Evolutionary conservation across 2,113 vertebrate species (phyloP), one percentile per base, ranked within the genome.

Genomic region (Oncorhynchus masou): DNA sequence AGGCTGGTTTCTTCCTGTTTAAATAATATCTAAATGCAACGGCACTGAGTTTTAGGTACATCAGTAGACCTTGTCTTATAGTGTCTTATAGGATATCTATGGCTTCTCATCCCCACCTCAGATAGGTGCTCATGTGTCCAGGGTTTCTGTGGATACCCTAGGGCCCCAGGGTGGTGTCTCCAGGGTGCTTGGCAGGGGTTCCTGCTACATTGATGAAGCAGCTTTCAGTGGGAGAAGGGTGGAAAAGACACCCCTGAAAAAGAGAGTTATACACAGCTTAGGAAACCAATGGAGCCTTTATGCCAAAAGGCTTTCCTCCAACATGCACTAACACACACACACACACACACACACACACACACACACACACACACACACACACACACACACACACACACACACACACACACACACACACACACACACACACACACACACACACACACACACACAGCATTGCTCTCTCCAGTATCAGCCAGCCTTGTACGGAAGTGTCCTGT

Each of bases 201-300:
- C 83, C 39, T 68, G 39, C 20, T 79, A 71, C 64, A 49, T 76
- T 81, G 83, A 86, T 84, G 81, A 83, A 84, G 49, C 66, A 70
- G 85, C 79, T 85, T 84, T 76, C 71, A 78, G 39, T 70, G 39
- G 81, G 27, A 71, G 34, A 45, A 45, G 39, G 39, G 74, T 80
- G 79, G 82, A 81, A 83, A 74, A 85, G 54, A 81, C 57, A 82
- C 79, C 59, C 57, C 79, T 59, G 49, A 79, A 79, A 79, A 80
- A 79, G 82, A 78, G 54, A 29, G 76, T 68, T 31, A 77, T 76
- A 68, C 39, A 45, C 39, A 45, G 39, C 39, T 45, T 45, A 45
- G 39, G 39, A 45, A 45, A 45, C 39, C 9, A 45, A 45, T 45
- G 39, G 39, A 45, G 39, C 39, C 9, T 45, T 45, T 45, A 45